Conservation (phyloP, 1,140 invertebrate species). For the Drosophila sechellia region DNA sequence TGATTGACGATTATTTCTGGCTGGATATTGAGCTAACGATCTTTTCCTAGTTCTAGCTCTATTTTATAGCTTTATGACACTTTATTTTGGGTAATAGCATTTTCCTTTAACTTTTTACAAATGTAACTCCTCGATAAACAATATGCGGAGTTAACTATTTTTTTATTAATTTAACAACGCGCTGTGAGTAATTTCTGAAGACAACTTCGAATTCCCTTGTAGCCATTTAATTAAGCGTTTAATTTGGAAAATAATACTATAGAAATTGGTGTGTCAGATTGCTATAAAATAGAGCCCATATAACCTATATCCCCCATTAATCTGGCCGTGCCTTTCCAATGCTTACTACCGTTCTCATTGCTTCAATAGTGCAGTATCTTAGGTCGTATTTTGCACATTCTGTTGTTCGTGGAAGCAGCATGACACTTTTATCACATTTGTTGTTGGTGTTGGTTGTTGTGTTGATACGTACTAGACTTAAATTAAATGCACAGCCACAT, state of each 20-base stretch:
- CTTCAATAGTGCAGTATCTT: slow-evolving; percentile 41
- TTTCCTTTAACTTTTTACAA: neutral
- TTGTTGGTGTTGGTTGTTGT: slow-evolving; percentile 58
- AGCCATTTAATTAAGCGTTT: too few species aligned
- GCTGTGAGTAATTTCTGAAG: too few species aligned
- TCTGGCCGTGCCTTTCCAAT: slow-evolving; percentile 12
- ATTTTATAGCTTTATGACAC: neutral
- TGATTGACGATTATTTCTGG: slow-evolving; percentile 8
- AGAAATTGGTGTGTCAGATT: neutral
- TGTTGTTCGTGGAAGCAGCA: slow-evolving; percentile 71
- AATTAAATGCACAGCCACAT: slow-evolving; percentile 63
- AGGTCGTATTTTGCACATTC: slow-evolving; percentile 32
- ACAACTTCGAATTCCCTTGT: neutral
- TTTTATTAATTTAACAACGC: too few species aligned
- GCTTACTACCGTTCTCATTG: slow-evolving; percentile 12
- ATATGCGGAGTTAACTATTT: too few species aligned
- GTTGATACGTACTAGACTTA: slow-evolving; percentile 79
- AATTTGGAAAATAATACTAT: neutral
- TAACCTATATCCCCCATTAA: neutral
- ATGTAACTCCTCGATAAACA: too few species aligned
- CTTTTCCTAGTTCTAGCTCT: neutral
- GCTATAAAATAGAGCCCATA: slow-evolving; percentile 15
- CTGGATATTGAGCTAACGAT: neutral
- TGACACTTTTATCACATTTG: slow-evolving; percentile 78
- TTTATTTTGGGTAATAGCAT: neutral